Conservation (phyloP, 2,797 vertebrate genomes). For the Glossophaga mutica region DNA sequence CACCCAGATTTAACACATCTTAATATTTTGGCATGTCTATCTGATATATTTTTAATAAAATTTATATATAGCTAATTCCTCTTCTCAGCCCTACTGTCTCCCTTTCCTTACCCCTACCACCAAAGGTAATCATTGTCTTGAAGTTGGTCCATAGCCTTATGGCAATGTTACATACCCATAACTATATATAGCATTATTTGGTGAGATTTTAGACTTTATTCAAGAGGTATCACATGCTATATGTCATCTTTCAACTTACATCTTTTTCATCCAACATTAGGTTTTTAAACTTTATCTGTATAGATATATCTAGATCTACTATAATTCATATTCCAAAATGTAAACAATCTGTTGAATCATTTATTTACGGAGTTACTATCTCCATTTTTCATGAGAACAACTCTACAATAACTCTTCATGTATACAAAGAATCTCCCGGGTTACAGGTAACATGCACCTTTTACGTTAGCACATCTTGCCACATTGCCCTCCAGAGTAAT, state of each 20-base stretch:
- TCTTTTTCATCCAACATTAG: background rate
- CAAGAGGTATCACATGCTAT: background rate
- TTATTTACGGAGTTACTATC: constrained; percentile 10
- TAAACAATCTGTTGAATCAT: background rate
- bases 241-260: background rate
- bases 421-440: background rate
- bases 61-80: background rate
- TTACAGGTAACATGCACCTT: background rate
- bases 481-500: background rate
- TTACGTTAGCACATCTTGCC: background rate
- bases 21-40: background rate
- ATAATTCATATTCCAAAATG: constrained; percentile 11
- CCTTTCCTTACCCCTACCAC: fast-evolving
- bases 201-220: background rate
- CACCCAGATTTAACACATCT: background rate
- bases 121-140: background rate
- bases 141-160: background rate
- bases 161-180: background rate
- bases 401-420: background rate
- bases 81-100: background rate
- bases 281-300: background rate
- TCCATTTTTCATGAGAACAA: background rate
- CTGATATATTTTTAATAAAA: background rate
- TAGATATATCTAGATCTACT: background rate
- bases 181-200: background rate